Conservation (phyloP, 1,140 invertebrate species). For the Triops longicaudatus region DNA sequence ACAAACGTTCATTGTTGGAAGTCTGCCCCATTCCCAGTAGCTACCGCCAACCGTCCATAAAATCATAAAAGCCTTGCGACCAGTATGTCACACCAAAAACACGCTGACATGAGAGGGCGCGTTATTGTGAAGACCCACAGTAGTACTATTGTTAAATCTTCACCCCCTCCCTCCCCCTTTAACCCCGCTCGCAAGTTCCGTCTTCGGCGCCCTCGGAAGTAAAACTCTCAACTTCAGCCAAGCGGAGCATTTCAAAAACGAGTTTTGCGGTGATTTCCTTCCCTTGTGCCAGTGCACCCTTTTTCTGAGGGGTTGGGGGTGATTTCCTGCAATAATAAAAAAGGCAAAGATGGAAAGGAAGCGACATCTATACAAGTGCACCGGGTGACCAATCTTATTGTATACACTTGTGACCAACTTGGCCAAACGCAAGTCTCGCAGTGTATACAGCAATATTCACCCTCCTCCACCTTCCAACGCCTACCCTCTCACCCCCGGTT, state of each 20-base stretch:
- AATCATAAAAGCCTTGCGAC: not conserved
- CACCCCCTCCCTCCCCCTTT: not conserved
- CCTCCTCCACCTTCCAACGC: too few species aligned
- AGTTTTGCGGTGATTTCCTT: not conserved
- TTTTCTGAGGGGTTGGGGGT: too few species aligned
- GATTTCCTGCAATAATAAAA: not conserved
- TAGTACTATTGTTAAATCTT: not conserved
- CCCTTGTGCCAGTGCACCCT: not conserved
- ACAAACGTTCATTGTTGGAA: not conserved
- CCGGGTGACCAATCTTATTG: constrained; percentile 3
- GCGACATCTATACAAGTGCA: not conserved
- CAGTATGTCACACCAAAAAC: not conserved
- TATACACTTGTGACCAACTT: not conserved
- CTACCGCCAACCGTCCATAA: not conserved
- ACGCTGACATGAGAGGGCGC: not conserved
- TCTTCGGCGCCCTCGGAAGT: not conserved
- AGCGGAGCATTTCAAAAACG: not conserved
- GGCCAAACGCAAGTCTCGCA: not conserved
- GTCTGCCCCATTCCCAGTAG: not conserved
- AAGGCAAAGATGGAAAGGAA: not conserved
- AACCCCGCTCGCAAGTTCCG: not conserved
- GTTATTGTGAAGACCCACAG: not conserved
- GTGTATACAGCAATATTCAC: not conserved
- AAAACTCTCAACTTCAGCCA: not conserved
- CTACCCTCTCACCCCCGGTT: too few species aligned